Evolutionary conservation across 2,113 vertebrate genomes (phyloP), one percentile per base, ranked within the genome.

Genomic region (Benitochromis conjunctus): DNA sequence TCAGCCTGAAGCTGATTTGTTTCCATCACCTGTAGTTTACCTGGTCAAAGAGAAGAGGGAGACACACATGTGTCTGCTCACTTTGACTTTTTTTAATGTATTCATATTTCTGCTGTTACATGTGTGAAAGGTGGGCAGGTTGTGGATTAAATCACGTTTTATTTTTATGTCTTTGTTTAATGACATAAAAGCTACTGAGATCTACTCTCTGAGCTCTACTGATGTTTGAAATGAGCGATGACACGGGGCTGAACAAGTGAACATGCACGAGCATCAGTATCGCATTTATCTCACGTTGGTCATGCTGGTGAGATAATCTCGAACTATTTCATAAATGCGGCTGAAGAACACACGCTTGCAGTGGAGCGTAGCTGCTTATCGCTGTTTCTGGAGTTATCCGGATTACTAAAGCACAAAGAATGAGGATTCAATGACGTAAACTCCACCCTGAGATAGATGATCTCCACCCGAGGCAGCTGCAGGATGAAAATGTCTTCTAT

Each of bases 51-150:
- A 64, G 18, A 64, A 64, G 60, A 7, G n/a, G 9, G 31, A 64
- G 16, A 1, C 58, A 36, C 31, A 36, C 18, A 36, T 2, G 58
- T 0, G 18, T 3, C 31, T 7, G 58, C 58, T 62, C 58, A n/a
- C 26, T 29, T 29, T 29, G 3, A 29, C 26, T 29, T 3, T 2
- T 36, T 62, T 58, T 2, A 0, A 0, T n/a, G 31, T 11, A 0
- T 62, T 56, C n/a, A n/a, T 56, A 11, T 56, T 56, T n/a, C 18
- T 62, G 60, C 31, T 36, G 60, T 64, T 64, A 0, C 31, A 62
- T 0, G 36, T 64, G 60, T 36, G 60, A 64, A 3, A 0, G 60
- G 31, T 64, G 60, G 18, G 1, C 5, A 11, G 58, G 60, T 31
- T 36, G 60, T 64, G 5, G 60, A 12, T 12, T 0, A 38, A 64